Conservation (phyloP, 2,113 vertebrate species). For the Sinocyclocheilus anshuiensis region DNA sequence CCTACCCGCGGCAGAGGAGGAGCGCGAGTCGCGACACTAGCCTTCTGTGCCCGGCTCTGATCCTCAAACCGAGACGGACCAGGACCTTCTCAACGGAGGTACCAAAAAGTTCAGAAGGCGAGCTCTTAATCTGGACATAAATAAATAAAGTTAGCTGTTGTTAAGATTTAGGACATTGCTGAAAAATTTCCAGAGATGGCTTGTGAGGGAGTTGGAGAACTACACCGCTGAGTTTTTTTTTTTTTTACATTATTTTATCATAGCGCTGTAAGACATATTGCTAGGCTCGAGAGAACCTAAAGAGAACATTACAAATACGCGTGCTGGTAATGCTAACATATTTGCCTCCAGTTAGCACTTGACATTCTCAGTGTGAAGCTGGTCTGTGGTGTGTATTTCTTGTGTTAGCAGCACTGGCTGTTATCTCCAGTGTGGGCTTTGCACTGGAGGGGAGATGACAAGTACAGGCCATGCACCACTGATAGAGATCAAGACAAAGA, state of each 20-base stretch:
- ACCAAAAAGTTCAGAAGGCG: too few species aligned
- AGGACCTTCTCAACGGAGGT: too few species aligned
- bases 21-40: too few species aligned
- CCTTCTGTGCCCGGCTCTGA: too few species aligned
- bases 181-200: slow-evolving; percentile 3
- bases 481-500: slow-evolving; percentile 39
- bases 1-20: too few species aligned
- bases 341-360: slow-evolving; percentile 33
- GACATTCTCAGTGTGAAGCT: slow-evolving; percentile 35
- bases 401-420: slow-evolving; percentile 46
- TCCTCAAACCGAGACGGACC: too few species aligned
- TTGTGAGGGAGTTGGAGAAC: neutral
- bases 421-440: slow-evolving; percentile 36
- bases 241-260: neutral
- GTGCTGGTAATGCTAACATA: neutral
- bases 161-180: slow-evolving; percentile 11
- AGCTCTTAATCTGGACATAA: slow-evolving; percentile 19
- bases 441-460: slow-evolving; percentile 44
- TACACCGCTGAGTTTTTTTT: neutral
- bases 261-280: neutral
- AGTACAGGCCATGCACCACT: slow-evolving; percentile 25
- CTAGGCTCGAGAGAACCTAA: neutral
- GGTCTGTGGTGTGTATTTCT: slow-evolving; percentile 24
- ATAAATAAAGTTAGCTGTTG: slow-evolving; percentile 11
- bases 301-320: slow-evolving; percentile 5